Evolutionary conservation across 2,888 invertebrate genomes (phyloP), one percentile per base, ranked within the genome.

Genomic region (Theodoxus fluviatilis): DNA sequence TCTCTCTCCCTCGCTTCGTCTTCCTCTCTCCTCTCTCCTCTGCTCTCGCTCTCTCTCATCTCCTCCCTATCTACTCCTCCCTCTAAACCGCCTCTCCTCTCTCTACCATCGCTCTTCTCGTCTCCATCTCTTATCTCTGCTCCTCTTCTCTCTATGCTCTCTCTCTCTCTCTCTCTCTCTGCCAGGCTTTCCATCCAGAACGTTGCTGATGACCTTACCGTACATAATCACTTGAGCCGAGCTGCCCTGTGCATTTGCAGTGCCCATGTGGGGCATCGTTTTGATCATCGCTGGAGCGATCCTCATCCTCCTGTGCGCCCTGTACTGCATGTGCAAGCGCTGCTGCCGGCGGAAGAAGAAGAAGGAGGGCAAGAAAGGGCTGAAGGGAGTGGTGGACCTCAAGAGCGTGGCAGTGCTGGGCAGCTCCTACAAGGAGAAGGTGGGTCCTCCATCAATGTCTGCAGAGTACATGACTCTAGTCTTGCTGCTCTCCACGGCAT

Each of bases 401-500:
- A 96, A 97, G 90, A 95, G 95, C 87, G 96, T 98, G 85, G 96
- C 97, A 87, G 91, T 98, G 71, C 91, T 98, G 80, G 96, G 97
- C 84, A 95, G 95, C 83, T 94, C 96, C 74, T 96, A 96, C 91
- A 98, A 98, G 89, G 97, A 98, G 90, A 97, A 97, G 93, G 97
- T 96, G 92, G 65, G 76, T 59, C 7, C n/a, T n/a, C n/a, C n/a
- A n/a, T n/a, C n/a, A n/a, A n/a, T n/a, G n/a, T n/a, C n/a, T n/a
- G n/a, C n/a, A n/a, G n/a, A n/a, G n/a, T n/a, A n/a, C n/a, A n/a
- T n/a, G n/a, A n/a, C n/a, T n/a, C n/a, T n/a, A n/a, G n/a, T n/a
- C n/a, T n/a, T n/a, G n/a, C n/a, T n/a, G n/a, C n/a, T n/a, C n/a
- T n/a, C n/a, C n/a, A n/a, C n/a, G n/a, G n/a, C n/a, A n/a, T n/a